phyloP scores from a whole-genome alignment of 2,888 invertebrate species.

The Torymus tubicola region DNA sequence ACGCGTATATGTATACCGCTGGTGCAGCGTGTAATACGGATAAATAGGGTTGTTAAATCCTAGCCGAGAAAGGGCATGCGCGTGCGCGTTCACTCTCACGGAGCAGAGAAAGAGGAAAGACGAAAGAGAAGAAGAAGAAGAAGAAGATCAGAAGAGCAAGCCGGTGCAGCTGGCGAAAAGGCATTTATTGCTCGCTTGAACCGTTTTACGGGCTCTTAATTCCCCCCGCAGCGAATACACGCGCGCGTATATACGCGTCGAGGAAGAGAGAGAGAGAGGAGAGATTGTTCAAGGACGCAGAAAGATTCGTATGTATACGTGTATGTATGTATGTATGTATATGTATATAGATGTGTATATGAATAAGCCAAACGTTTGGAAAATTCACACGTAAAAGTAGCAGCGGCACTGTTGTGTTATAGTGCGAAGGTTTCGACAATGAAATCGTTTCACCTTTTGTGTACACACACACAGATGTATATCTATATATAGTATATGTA shows the following conservation, averaged over 20 bases:
- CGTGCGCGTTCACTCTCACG: neutral
- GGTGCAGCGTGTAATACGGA: constrained; percentile 63
- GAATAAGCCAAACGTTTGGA: constrained; percentile 62
- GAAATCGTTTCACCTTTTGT: constrained; percentile 48
- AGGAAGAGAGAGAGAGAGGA: neutral
- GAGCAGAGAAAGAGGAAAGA: neutral
- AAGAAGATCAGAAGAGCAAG: constrained; percentile 52
- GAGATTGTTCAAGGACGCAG: constrained; percentile 56
- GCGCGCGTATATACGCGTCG: neutral
- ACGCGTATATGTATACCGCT: neutral
- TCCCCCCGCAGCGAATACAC: constrained; percentile 59
- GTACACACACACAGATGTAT: constrained; percentile 25
- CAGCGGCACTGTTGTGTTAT: neutral
- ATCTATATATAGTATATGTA: too few relatives aligned
- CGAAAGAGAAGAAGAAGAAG: constrained; percentile 53
- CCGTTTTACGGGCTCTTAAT: constrained; percentile 72
- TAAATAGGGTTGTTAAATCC: constrained; percentile 66
- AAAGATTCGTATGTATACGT: constrained; percentile 34
- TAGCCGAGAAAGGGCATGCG: constrained; percentile 59
- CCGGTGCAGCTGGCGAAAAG: constrained; percentile 71
- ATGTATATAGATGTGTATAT: neutral
- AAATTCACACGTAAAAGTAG: constrained; percentile 62
- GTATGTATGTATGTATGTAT: neutral
- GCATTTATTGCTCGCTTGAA: constrained; percentile 72
- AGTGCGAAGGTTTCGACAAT: constrained; percentile 24